phyloP scores from a whole-genome alignment of 1,140 invertebrate genomes.

The Dufourea novaeangliae region DNA sequence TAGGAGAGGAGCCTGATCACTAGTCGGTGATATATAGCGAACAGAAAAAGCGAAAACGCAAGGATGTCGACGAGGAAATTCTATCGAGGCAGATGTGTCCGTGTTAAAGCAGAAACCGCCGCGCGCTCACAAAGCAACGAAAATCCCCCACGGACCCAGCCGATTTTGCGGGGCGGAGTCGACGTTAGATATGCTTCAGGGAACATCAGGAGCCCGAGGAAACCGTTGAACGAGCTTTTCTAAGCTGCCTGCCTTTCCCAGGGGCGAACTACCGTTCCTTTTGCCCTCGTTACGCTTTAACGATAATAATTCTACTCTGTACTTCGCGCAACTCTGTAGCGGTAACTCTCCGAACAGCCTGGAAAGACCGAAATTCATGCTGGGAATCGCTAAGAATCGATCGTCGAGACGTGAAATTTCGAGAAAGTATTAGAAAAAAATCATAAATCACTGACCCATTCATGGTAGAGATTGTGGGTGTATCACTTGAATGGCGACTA shows the following conservation, averaged over 20 bases:
- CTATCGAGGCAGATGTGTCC: slow-evolving; percentile 53
- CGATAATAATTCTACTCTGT: slow-evolving; percentile 55
- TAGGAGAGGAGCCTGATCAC: neutral
- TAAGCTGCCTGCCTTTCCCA: slow-evolving; percentile 42
- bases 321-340: slow-evolving; percentile 27
- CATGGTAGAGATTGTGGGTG: too few relatives aligned
- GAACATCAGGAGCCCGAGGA: slow-evolving; percentile 54
- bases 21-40: neutral
- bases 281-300: slow-evolving; percentile 58
- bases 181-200: slow-evolving; percentile 65
- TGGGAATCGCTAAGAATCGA: neutral
- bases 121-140: slow-evolving; percentile 41
- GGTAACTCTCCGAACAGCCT: slow-evolving; percentile 18
- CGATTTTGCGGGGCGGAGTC: slow-evolving; percentile 52
- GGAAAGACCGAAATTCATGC: neutral
- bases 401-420: neutral
- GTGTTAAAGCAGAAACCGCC: slow-evolving; percentile 2
- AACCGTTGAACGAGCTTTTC: slow-evolving; percentile 60
- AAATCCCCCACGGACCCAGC: slow-evolving; percentile 47
- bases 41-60: neutral
- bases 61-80: slow-evolving; percentile 32
- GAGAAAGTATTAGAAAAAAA: neutral
- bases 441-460: too few relatives aligned
- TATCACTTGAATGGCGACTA: too few relatives aligned
- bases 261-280: slow-evolving; percentile 34